Base-by-base conservation (phyloP, 2,888 invertebrate species). In the Mesorhabditis belari region DNA sequence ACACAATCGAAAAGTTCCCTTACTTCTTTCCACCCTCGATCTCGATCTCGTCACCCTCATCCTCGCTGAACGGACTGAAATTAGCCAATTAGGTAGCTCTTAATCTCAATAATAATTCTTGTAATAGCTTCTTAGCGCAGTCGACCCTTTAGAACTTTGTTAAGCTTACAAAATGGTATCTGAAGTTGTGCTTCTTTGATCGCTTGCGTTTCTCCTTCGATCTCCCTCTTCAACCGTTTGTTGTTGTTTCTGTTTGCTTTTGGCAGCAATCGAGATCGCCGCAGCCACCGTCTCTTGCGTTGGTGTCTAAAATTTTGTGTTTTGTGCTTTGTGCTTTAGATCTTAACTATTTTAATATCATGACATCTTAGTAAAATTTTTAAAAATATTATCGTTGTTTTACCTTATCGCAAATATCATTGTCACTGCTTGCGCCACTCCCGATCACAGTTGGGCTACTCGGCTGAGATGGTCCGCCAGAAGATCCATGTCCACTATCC, bases 21-120 rank as follows among this genome's bases (percentile, higher is more conserved):
- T 68, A 70, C 26, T 57, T 60, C 27, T 59, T 65, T 29, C 63
- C 60, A 27, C 49, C 49, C 29, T 59, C 60, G 26, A 63, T 65
- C 52, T 66, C 65, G 12, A 58, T 62, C 19, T 64, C 58, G 12
- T 59, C 55, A 28, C 63, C 61, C 9, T 71, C 70, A 49, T 73
- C 71, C 55, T 72, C 71, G 50, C 67, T 67, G 50, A 70, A 60
- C 49, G 68, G 61, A 57, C 73, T 73, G 64, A 50, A 68, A 65
- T 28, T 6, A 53, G 21, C 5, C 26, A 6, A 12, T 12, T 58
- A 27, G n/a, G 44, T n/a, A n/a, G n/a, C n/a, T n/a, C n/a, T n/a
- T n/a, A n/a, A n/a, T n/a, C n/a, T n/a, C n/a, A n/a, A n/a, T n/a
- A 35, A 35, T 35, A 35, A 35, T 35, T 35, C 1, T 35, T 35